Percentiles rank a stretch among this genome's conserved stretches.
Evolutionary conservation across 2,113 vertebrate genomes (phyloP).

Genomic region (Siphamia tubifer): DNA sequence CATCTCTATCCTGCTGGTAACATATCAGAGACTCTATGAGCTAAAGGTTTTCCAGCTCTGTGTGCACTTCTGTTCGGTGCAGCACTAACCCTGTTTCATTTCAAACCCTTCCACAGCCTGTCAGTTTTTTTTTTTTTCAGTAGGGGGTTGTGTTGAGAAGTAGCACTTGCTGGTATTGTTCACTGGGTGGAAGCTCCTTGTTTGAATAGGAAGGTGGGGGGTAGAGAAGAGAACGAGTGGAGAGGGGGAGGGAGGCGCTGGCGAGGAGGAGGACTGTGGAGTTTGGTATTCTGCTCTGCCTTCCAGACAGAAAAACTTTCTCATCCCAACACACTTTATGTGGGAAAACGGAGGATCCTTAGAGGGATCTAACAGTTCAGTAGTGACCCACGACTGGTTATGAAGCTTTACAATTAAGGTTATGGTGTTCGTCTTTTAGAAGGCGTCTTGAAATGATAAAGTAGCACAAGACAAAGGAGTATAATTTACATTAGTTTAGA

Average conservation of each 20-base stretch:
- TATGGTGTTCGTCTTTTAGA: background rate
- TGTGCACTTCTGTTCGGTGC: background rate
- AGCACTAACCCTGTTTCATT: conserved; percentile 2
- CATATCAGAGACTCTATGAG: background rate
- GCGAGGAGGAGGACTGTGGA: conserved; percentile 11
- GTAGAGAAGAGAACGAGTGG: background rate
- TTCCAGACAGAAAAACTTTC: conserved; percentile 44
- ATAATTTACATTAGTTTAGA: background rate
- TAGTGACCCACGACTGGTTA: background rate
- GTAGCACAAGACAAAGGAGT: background rate
- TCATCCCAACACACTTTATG: conserved; percentile 13
- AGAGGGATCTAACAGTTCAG: background rate
- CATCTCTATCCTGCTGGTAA: background rate
- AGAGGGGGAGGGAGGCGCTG: conserved; percentile 12
- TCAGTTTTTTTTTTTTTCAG: background rate
- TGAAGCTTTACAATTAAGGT: background rate
- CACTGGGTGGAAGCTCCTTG: conserved; percentile 19
- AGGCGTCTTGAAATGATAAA: background rate
- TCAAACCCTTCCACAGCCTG: background rate
- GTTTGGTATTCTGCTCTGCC: conserved; percentile 66
- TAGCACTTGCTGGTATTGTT: conserved; percentile 37
- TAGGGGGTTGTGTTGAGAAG: conserved; percentile 9
- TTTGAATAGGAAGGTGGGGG: conserved; percentile 37
- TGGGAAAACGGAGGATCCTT: background rate
- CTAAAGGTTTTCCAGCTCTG: background rate